phyloP scores from a whole-genome alignment of 2,888 invertebrate genomes.

The Melieria omissa region DNA sequence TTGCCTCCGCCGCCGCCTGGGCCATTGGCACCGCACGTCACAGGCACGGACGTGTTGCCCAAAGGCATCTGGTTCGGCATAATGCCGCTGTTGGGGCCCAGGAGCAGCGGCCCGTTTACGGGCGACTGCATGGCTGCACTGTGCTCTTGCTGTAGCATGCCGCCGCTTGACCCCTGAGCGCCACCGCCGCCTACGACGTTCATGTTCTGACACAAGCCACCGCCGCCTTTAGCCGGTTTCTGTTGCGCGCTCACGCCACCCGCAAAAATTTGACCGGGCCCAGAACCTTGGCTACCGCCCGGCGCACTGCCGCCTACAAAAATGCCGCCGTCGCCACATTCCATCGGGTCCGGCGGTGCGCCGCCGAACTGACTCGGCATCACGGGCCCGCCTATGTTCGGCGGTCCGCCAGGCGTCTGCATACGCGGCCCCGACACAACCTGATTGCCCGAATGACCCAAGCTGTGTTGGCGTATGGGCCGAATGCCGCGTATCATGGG shows the following conservation, averaged over 20 bases:
- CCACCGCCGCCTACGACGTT: slow-evolving; percentile 39
- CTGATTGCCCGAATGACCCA: slow-evolving; percentile 48
- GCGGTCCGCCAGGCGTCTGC: slow-evolving; percentile 50
- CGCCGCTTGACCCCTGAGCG: slow-evolving; percentile 42
- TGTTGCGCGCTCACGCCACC: slow-evolving; percentile 44
- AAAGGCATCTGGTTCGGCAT: slow-evolving; percentile 36
- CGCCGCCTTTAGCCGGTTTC: slow-evolving; percentile 45
- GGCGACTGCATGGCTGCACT: slow-evolving; percentile 46
- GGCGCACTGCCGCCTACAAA: slow-evolving; percentile 46
- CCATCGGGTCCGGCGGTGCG: slow-evolving; percentile 54
- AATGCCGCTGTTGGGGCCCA: slow-evolving; percentile 39
- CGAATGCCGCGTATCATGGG: slow-evolving; percentile 69
- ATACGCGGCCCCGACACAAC: slow-evolving; percentile 49
- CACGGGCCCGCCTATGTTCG: slow-evolving; percentile 47
- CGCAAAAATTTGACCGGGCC: slow-evolving; percentile 44
- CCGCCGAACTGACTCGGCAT: slow-evolving; percentile 54
- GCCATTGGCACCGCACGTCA: slow-evolving; percentile 49
- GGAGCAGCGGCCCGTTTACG: slow-evolving; percentile 42
- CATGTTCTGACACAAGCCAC: slow-evolving; percentile 45
- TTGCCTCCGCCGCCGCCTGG: slow-evolving; percentile 51
- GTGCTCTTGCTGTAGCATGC: slow-evolving; percentile 44
- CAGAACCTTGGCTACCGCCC: slow-evolving; percentile 44
- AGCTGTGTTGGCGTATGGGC: slow-evolving; percentile 69
- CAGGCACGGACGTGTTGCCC: slow-evolving; percentile 46
- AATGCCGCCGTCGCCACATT: slow-evolving; percentile 48